phyloP scores from a whole-genome alignment of 1,140 invertebrate genomes.

The Planococcus citri region DNA sequence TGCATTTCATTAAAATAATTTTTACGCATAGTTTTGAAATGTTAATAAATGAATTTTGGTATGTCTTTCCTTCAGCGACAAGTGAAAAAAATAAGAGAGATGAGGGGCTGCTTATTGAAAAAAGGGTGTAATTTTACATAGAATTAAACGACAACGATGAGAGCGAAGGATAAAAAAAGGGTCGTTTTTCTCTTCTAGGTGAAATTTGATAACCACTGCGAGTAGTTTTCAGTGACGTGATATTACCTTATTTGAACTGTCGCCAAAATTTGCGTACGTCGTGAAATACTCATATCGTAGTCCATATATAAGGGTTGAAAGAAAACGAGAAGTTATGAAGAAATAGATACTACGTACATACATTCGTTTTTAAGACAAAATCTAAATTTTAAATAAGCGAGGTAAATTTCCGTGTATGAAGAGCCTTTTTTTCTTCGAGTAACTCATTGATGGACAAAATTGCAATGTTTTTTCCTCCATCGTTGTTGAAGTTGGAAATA shows the following conservation, averaged over 20 bases:
- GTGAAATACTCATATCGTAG: not conserved
- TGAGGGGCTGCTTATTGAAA: too few relatives aligned
- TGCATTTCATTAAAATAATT: not conserved
- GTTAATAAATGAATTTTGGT: not conserved
- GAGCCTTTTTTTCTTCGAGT: not conserved
- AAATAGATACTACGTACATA: too few relatives aligned
- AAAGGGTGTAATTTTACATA: too few relatives aligned
- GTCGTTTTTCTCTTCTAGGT: not conserved
- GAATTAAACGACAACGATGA: not conserved
- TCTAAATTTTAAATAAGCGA: not conserved
- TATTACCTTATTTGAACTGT: slow-evolving; percentile 7
- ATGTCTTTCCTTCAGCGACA: not conserved
- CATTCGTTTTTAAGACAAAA: not conserved
- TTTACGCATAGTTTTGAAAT: not conserved
- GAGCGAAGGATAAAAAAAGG: not conserved
- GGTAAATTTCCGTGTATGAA: not conserved
- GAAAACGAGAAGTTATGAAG: not conserved
- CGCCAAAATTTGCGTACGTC: not conserved
- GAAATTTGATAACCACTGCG: not conserved
- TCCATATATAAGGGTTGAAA: not conserved
- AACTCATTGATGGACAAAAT: not conserved
- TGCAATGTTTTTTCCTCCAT: not conserved
- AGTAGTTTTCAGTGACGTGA: not conserved
- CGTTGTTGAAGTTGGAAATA: not conserved
- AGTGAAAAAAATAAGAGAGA: not conserved